phyloP scores from a whole-genome alignment of 2,797 vertebrate genomes.

The Cichlasoma orientale region DNA sequence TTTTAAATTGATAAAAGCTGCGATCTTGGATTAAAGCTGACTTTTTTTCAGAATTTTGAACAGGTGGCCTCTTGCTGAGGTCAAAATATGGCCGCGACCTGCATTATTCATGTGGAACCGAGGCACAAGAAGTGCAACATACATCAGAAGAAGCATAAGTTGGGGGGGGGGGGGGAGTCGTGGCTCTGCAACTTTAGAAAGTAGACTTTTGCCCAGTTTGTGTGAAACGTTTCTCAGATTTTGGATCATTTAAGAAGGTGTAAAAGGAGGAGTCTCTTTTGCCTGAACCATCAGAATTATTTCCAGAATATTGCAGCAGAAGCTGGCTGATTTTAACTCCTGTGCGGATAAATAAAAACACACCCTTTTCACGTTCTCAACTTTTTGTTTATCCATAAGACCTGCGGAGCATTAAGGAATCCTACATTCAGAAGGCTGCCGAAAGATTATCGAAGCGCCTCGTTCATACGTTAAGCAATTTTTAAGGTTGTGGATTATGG shows the following conservation, averaged over 20 bases:
- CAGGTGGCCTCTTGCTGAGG: conserved; percentile 36
- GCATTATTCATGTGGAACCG: conserved; percentile 25
- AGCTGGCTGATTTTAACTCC: neutral
- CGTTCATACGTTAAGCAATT: conserved; percentile 6
- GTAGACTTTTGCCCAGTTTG: neutral
- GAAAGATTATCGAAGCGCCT: neutral
- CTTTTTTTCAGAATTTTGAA: conserved; percentile 15
- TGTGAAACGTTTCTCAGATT: neutral
- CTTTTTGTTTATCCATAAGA: neutral
- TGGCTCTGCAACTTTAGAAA: neutral
- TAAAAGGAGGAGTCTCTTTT: no score
- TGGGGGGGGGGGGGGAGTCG: no score
- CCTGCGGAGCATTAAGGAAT: neutral
- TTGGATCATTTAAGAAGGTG: neutral
- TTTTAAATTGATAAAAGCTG: conserved; percentile 52
- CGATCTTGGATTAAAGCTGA: conserved; percentile 18
- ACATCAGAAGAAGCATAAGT: neutral
- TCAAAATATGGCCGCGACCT: conserved; percentile 17
- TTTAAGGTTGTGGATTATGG: conserved; percentile 28
- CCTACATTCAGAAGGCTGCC: neutral
- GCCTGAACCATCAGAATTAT: no score
- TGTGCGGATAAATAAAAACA: neutral
- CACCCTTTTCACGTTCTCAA: neutral
- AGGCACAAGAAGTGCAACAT: conserved; percentile 1
- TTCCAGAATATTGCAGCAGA: no score